phyloP scores from a whole-genome alignment of 2,113 vertebrate genomes.

The Trogon surrucura region DNA sequence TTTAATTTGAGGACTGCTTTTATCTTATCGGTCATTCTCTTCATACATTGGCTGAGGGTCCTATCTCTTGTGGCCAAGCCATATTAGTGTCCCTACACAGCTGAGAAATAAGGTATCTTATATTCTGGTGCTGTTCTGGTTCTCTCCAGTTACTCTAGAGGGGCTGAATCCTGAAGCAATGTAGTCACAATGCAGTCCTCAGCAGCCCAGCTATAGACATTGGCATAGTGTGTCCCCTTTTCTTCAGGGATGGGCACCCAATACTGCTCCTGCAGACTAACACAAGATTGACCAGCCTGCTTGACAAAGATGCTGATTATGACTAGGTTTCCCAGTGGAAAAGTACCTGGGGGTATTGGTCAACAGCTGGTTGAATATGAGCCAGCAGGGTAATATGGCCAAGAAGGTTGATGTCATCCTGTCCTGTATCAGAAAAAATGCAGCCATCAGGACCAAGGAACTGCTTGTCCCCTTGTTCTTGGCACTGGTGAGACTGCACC shows the following conservation, averaged over 20 bases:
- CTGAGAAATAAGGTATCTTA: background rate
- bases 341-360: too few relatives aligned
- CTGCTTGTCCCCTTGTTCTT: too few relatives aligned
- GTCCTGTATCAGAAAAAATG: too few relatives aligned
- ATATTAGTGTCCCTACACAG: background rate
- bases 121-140: background rate
- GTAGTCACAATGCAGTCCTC: background rate
- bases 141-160: background rate
- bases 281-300: too few relatives aligned
- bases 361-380: too few relatives aligned
- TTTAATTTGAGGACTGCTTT: background rate
- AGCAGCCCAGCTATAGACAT: background rate
- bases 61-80: background rate
- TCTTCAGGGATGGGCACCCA: too few relatives aligned
- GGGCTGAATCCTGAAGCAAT: background rate
- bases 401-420: too few relatives aligned
- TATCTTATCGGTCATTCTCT: background rate
- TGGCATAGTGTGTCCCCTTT: fast-evolving
- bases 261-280: background rate
- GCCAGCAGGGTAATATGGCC: too few relatives aligned
- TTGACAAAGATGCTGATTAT: background rate
- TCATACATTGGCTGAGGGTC: background rate
- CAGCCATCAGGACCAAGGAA: too few relatives aligned
- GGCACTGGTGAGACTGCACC: too few relatives aligned
- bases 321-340: background rate